A percentile compares a stretch with the other conserved stretches of the same genome.
phyloP scores from a whole-genome alignment of 2,113 vertebrate genomes.

The Sinosuthora webbiana region DNA sequence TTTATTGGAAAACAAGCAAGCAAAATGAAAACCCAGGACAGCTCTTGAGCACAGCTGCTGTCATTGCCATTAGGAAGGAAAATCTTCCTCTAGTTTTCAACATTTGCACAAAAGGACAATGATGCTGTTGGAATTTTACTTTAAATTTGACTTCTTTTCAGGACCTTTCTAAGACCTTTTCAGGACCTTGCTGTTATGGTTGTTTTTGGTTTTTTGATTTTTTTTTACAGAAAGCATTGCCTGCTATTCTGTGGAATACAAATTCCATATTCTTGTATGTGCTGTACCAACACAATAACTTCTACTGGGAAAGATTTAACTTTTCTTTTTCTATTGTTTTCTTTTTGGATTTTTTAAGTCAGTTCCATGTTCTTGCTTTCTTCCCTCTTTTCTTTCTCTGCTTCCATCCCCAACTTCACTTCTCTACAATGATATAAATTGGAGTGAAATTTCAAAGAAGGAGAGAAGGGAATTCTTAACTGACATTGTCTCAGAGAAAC shows the following conservation, averaged over 20 bases:
- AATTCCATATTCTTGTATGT: background rate
- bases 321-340: too few species aligned
- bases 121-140: background rate
- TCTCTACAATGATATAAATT: background rate
- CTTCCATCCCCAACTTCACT: background rate
- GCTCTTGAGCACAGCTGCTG: background rate
- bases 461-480: background rate
- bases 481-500: background rate
- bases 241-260: background rate
- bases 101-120: background rate
- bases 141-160: background rate
- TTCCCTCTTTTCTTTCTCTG: background rate
- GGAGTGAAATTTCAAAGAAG: background rate
- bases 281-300: background rate
- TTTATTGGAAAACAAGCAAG: conserved; percentile 35
- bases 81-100: background rate
- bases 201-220: background rate
- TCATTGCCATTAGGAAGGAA: background rate
- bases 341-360: background rate
- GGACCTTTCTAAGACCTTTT: background rate
- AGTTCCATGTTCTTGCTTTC: background rate
- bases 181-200: background rate
- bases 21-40: background rate
- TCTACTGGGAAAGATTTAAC: background rate
- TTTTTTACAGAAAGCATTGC: background rate